These are phyloP conservation scores for Parauchenoglanis punctatus DNA, from an alignment of 2,797 vertebrate genomes.

Conservation along the genomic window DNA sequence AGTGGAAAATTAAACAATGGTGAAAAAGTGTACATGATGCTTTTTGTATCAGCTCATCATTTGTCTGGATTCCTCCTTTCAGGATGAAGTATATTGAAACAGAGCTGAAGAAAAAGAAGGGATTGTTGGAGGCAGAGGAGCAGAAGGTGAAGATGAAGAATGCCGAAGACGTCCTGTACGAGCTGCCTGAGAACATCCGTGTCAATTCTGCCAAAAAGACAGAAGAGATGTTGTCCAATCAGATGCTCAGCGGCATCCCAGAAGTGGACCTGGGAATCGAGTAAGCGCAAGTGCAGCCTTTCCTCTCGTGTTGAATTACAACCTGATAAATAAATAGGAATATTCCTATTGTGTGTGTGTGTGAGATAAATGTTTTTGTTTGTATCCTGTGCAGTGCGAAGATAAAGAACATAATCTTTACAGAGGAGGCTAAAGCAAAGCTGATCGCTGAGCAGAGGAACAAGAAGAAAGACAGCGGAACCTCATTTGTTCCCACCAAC, in stretches of 20 bases:
- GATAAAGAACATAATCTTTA: slow-evolving; percentile 96
- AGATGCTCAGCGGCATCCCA: slow-evolving; percentile 97
- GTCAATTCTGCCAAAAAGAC: slow-evolving; percentile 98
- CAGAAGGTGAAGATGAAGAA: slow-evolving; percentile 92
- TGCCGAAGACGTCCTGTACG: slow-evolving; percentile 92
- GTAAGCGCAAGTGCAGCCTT: slow-evolving; percentile 70
- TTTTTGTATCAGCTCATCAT: background rate
- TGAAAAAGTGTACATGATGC: background rate
- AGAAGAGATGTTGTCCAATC: slow-evolving; percentile 98
- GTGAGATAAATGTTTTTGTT: background rate
- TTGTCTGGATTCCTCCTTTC: background rate
- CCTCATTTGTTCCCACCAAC: slow-evolving; percentile 97
- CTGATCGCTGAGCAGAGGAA: slow-evolving; percentile 95
- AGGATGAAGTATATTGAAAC: slow-evolving; percentile 86
- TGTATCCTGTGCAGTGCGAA: slow-evolving; percentile 80
- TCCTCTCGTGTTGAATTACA: background rate
- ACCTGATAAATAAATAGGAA: background rate
- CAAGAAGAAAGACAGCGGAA: slow-evolving; percentile 94
- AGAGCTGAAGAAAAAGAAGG: slow-evolving; percentile 84
- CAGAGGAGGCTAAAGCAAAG: slow-evolving; percentile 95
- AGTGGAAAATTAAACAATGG: background rate
- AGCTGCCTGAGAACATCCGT: slow-evolving; percentile 91
- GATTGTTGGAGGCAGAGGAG: slow-evolving; percentile 88
- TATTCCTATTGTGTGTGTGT: too few relatives aligned
- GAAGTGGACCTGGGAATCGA: slow-evolving; percentile 97